These are phyloP conservation scores for Pollenia angustigena DNA, from an alignment of 2,888 invertebrate genomes.

Conservation along the genomic window DNA sequence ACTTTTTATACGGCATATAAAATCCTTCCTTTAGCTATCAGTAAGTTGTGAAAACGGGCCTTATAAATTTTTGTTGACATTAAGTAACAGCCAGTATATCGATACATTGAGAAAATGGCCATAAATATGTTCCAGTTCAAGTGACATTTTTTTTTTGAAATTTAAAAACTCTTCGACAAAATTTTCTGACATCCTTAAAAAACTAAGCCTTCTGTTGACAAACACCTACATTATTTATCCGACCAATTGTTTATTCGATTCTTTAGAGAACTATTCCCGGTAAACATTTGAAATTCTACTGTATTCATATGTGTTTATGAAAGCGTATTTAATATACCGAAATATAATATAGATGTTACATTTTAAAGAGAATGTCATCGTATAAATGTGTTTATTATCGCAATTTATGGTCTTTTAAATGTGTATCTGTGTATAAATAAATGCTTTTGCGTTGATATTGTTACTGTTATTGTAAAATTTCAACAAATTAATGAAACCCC, in stretches of 20 bases:
- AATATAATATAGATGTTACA: neutral
- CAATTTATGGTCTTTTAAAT: conserved; percentile 5
- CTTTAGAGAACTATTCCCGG: no score
- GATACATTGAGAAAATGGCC: no score
- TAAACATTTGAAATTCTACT: neutral
- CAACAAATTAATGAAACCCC: conserved; percentile 70
- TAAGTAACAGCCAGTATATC: no score
- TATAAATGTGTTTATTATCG: conserved; percentile 25
- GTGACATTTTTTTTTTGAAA: no score
- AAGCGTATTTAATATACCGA: neutral
- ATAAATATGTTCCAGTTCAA: no score
- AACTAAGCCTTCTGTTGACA: neutral
- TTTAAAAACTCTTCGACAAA: neutral
- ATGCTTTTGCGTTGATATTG: conserved; percentile 2
- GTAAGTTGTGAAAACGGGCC: no score
- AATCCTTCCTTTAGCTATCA: no score
- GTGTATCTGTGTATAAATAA: neutral
- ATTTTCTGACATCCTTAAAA: neutral
- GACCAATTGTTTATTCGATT: no score
- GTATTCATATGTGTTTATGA: neutral
- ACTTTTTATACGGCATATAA: no score
- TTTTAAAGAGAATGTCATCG: conserved; percentile 10
- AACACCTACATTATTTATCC: no score
- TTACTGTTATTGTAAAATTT: conserved; percentile 50
- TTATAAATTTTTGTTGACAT: no score